Evolutionary conservation across 2,797 vertebrate genomes (phyloP).

Genomic region (Hydrolagus colliei): DNA sequence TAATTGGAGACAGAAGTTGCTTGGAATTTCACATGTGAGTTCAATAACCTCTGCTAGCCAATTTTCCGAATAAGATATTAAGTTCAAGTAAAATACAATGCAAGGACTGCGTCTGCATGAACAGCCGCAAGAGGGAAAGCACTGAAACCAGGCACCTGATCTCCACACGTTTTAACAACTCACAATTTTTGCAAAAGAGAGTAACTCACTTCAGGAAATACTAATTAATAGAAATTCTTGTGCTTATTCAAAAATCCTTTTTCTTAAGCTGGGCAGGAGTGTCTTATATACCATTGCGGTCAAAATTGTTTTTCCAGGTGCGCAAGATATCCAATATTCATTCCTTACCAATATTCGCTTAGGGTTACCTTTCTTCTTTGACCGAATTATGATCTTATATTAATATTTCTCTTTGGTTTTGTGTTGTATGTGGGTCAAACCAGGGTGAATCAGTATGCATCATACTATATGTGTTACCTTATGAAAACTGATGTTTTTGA

Average conservation of each 20-base stretch:
- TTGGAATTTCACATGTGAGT: slow-evolving; percentile 55
- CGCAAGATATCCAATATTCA: slow-evolving; percentile 69
- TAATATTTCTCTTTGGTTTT: slow-evolving; percentile 1
- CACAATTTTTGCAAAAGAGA: slow-evolving; percentile 12
- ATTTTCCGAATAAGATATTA: slow-evolving; percentile 50
- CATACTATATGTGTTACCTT: neutral
- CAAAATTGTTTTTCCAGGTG: slow-evolving; percentile 84
- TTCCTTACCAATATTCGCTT: slow-evolving; percentile 56
- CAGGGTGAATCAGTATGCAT: neutral
- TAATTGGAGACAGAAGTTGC: slow-evolving; percentile 25
- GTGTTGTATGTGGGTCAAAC: neutral
- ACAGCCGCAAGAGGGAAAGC: neutral
- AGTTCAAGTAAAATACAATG: slow-evolving; percentile 58
- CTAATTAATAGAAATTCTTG: slow-evolving; percentile 13
- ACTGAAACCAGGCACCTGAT: slow-evolving; percentile 9
- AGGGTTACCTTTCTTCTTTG: neutral
- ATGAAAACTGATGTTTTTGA: neutral
- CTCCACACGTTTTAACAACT: slow-evolving; percentile 8
- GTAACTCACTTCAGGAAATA: slow-evolving; percentile 16
- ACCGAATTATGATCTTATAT: neutral
- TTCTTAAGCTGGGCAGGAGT: slow-evolving; percentile 53
- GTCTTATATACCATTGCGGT: slow-evolving; percentile 70
- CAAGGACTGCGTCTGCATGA: slow-evolving; percentile 44
- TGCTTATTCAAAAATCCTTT: slow-evolving; percentile 21
- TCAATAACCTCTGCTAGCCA: slow-evolving; percentile 69